A percentile compares a stretch with the other conserved stretches of the same genome.
These are phyloP conservation scores for Nymphalis polychloros DNA, from an alignment of 2,888 invertebrate species.

Conservation along the genomic window DNA sequence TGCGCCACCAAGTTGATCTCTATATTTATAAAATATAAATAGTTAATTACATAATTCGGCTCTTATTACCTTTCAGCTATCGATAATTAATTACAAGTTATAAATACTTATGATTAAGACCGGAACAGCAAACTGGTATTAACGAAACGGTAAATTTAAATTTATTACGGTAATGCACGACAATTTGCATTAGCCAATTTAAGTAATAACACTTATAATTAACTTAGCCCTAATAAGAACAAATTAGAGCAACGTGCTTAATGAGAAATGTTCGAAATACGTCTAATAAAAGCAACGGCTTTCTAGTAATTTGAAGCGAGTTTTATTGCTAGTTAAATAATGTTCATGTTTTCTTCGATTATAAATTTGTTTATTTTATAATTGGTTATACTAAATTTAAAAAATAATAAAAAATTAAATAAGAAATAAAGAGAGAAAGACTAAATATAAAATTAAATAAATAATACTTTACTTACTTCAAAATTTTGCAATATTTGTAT, in stretches of 20 bases:
- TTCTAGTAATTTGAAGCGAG: neutral
- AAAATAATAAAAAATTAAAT: neutral
- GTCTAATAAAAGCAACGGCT: neutral
- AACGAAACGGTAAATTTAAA: conserved; percentile 6
- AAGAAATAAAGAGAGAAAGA: too few species aligned
- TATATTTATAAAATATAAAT: too few species aligned
- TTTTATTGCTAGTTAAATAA: neutral
- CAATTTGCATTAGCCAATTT: conserved; percentile 2
- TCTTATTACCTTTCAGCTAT: too few species aligned
- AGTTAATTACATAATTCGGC: too few species aligned
- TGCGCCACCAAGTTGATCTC: too few species aligned
- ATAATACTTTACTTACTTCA: too few species aligned
- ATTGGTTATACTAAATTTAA: too few species aligned
- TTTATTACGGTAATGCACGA: neutral
- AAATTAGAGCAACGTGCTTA: neutral
- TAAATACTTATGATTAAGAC: neutral
- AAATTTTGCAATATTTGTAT: neutral
- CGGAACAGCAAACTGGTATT: neutral
- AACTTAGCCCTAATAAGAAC: neutral
- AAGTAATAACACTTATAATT: neutral
- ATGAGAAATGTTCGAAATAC: neutral
- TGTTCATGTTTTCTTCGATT: neutral
- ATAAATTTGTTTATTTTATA: too few species aligned
- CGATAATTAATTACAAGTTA: too few species aligned
- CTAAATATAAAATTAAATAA: too few species aligned